phyloP scores from a whole-genome alignment of 2,113 vertebrate species.

The Himantopus leucocephalus region DNA sequence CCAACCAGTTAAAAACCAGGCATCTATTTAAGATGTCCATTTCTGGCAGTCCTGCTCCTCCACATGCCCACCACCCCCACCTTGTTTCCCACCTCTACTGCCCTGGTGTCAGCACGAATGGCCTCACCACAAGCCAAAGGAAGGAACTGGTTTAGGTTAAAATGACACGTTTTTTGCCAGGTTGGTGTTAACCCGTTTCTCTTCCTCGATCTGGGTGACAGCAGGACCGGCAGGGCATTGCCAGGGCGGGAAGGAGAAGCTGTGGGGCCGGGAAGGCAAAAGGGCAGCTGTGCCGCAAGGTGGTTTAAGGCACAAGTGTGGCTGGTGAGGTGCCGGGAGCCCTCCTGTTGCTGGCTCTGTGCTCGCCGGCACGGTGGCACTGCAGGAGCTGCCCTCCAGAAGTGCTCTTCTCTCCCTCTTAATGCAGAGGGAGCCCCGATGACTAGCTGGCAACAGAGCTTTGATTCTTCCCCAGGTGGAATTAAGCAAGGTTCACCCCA shows the following conservation, averaged over 20 bases:
- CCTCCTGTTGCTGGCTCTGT: background rate
- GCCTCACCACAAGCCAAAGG: background rate
- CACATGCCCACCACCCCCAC: too few species aligned
- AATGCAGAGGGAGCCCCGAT: background rate
- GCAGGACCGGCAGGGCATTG: fast-evolving
- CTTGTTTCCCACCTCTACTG: background rate
- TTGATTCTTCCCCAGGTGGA: background rate
- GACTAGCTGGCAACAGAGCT: background rate
- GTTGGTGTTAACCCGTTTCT: background rate
- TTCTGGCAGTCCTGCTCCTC: background rate
- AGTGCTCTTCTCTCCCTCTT: background rate
- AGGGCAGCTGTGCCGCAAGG: background rate
- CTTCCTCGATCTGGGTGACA: fast-evolving
- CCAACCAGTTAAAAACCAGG: background rate
- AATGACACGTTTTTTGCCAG: fast-evolving
- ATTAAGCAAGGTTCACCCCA: background rate
- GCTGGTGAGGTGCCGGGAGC: fast-evolving
- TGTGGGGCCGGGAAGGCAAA: background rate
- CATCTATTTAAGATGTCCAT: background rate
- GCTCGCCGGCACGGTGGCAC: background rate
- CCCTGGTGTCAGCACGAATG: fast-evolving
- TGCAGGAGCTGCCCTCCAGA: background rate
- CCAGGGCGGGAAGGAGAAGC: background rate
- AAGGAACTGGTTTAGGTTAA: background rate
- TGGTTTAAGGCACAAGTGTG: fast-evolving